Conservation (phyloP, 2,113 vertebrate genomes). For the Todiramphus chloris region DNA sequence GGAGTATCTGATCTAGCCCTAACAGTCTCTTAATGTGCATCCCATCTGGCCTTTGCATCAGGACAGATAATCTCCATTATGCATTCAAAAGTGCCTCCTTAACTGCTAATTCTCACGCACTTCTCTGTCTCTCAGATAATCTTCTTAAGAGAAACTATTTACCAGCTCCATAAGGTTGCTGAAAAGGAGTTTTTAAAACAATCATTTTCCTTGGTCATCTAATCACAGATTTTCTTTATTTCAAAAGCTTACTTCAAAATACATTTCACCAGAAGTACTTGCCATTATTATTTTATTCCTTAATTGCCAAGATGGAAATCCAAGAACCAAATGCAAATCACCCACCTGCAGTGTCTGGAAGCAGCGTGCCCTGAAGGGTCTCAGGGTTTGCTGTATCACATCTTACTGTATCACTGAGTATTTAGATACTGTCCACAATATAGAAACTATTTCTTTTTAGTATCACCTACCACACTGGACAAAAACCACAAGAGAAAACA, state of each 20-base stretch:
- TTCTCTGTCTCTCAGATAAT: not conserved
- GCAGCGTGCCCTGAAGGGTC: not conserved
- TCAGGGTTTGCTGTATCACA: not conserved
- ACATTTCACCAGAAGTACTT: not conserved
- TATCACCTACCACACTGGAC: not conserved
- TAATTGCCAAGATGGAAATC: not conserved
- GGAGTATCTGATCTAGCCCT: not conserved
- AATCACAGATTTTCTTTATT: not conserved
- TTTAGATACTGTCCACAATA: not conserved
- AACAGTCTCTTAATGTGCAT: not conserved
- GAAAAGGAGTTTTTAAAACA: not conserved
- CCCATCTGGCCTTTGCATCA: not conserved
- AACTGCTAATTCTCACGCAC: conserved; percentile 6
- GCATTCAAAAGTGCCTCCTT: not conserved
- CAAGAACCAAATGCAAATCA: not conserved
- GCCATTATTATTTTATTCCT: not conserved
- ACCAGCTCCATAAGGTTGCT: not conserved
- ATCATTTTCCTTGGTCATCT: not conserved
- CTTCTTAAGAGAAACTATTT: not conserved
- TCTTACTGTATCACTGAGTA: not conserved
- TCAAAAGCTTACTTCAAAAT: not conserved
- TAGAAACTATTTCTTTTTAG: not conserved
- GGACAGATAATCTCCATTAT: conserved; percentile 17
- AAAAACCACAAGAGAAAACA: not conserved
- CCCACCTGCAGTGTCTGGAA: not conserved